These are phyloP conservation scores for Megaleporinus macrocephalus DNA, from an alignment of 2,113 vertebrate species.

Conservation along the genomic window DNA sequence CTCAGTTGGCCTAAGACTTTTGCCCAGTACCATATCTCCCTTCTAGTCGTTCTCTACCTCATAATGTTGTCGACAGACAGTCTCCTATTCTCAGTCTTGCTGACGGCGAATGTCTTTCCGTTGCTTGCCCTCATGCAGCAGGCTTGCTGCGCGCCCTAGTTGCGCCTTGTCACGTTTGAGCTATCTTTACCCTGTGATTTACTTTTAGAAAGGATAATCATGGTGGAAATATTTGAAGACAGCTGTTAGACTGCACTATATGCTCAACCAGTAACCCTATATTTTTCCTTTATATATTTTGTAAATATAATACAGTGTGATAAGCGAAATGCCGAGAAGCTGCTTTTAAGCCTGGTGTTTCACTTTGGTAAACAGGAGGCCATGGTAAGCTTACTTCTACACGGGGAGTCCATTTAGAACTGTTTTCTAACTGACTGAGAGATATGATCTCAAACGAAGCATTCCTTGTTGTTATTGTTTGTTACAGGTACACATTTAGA, in stretches of 20 bases:
- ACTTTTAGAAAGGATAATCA: slow-evolving; percentile 99
- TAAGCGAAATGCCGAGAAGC: slow-evolving; percentile 64
- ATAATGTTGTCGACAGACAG: slow-evolving; percentile 58
- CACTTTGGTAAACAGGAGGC: slow-evolving; percentile 48
- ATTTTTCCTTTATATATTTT: slow-evolving; percentile 94
- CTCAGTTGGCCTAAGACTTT: neutral
- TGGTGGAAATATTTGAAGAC: slow-evolving; percentile 95
- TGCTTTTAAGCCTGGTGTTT: slow-evolving; percentile 64
- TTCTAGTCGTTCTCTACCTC: slow-evolving; percentile 78
- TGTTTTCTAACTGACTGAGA: slow-evolving; percentile 25
- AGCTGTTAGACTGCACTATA: slow-evolving; percentile 92
- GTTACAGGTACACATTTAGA: slow-evolving; percentile 34
- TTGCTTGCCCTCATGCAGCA: slow-evolving; percentile 27
- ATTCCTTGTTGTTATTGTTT: slow-evolving; percentile 53
- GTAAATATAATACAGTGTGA: slow-evolving; percentile 85
- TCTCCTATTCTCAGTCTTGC: slow-evolving; percentile 62
- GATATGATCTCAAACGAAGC: slow-evolving; percentile 48
- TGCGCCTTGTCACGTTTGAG: slow-evolving; percentile 91
- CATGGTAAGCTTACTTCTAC: slow-evolving; percentile 17
- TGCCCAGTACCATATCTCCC: slow-evolving; percentile 18
- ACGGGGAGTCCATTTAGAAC: slow-evolving; percentile 30
- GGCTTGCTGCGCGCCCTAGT: slow-evolving; percentile 74
- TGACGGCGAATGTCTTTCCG: slow-evolving; percentile 45
- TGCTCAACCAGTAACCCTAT: slow-evolving; percentile 92
- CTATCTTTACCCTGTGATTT: slow-evolving; percentile 97